phyloP scores from a whole-genome alignment of 2,797 vertebrate genomes.

The Argya squamiceps region DNA sequence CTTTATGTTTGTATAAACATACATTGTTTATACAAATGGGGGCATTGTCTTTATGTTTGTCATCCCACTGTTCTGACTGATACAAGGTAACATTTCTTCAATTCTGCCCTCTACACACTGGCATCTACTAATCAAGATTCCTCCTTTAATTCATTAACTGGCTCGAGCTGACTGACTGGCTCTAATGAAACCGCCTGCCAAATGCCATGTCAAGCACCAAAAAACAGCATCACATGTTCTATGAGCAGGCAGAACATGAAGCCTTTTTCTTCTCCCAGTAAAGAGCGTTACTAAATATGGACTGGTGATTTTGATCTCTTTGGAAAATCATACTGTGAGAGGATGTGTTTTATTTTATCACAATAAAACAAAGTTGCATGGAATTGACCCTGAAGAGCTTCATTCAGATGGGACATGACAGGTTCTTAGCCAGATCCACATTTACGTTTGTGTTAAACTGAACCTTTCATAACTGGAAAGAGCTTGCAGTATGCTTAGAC shows the following conservation, averaged over 20 bases:
- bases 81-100: background rate
- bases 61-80: background rate
- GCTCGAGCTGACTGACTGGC: background rate
- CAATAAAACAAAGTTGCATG: background rate
- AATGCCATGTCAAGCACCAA: background rate
- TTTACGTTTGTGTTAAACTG: background rate
- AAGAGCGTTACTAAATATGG: background rate
- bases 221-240: background rate
- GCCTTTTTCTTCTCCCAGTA: background rate
- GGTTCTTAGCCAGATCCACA: background rate
- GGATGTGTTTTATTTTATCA: background rate
- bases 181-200: background rate
- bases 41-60: accelerated
- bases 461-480: background rate
- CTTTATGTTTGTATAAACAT: no score
- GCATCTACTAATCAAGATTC: background rate
- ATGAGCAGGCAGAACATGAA: background rate
- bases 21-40: no score
- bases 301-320: background rate
- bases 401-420: background rate
- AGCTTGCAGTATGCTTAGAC: background rate
- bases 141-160: background rate
- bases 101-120: background rate
- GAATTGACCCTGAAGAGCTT: background rate
- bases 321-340: background rate